Conservation (phyloP, 2,888 invertebrate genomes). For the Habrosyne pyritoides region DNA sequence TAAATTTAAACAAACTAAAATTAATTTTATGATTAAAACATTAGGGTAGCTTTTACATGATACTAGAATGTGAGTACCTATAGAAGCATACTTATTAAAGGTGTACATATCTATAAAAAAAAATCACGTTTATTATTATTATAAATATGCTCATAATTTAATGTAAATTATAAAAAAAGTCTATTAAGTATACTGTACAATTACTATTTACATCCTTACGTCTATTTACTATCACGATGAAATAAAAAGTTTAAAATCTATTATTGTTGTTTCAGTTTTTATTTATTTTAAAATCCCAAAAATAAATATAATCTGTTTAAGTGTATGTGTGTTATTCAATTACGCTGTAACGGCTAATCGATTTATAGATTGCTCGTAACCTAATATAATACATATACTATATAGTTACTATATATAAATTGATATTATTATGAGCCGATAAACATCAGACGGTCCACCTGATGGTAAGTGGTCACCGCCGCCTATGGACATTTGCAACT, state of each 20-base stretch:
- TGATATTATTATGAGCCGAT: too few species aligned
- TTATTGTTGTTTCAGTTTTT: conserved; percentile 41
- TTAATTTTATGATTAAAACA: conserved; percentile 33
- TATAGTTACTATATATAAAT: too few species aligned
- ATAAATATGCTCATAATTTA: conserved; percentile 75
- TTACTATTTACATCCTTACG: conserved; percentile 77
- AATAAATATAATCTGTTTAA: too few species aligned
- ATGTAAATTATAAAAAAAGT: conserved; percentile 61
- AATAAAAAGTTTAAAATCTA: conserved; percentile 62
- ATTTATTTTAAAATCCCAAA: too few species aligned
- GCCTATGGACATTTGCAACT: too few species aligned
- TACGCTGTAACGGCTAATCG: too few species aligned
- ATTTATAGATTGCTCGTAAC: too few species aligned
- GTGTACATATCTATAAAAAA: conserved; percentile 74
- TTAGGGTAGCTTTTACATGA: conserved; percentile 66
- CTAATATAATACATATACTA: too few species aligned
- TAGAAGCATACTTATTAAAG: conserved; percentile 36
- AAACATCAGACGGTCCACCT: too few species aligned
- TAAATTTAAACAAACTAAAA: conserved; percentile 22
- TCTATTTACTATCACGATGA: conserved; percentile 79
- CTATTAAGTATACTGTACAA: conserved; percentile 67
- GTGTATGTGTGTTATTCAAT: too few species aligned
- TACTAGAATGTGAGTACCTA: conserved; percentile 47
- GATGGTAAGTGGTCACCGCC: too few species aligned
- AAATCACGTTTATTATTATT: conserved; percentile 47